Evolutionary conservation across 1,140 invertebrate species (phyloP).

Genomic region (Rhopalosiphum padi): DNA sequence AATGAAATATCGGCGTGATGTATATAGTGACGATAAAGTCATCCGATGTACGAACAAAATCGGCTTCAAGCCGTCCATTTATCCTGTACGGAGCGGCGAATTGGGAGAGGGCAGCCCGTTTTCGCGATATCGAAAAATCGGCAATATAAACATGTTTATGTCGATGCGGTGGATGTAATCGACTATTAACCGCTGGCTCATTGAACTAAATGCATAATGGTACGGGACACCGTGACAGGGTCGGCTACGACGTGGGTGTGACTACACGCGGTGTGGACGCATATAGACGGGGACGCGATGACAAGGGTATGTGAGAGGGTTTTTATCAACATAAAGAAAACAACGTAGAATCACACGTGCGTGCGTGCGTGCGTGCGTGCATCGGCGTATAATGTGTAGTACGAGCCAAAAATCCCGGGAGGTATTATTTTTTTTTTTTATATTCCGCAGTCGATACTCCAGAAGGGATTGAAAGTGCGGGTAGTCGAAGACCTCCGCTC

Average conservation of each 20-base stretch:
- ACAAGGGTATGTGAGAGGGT: background rate
- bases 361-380: background rate
- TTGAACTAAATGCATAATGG: background rate
- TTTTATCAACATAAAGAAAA: slow-evolving; percentile 17
- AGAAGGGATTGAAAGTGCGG: background rate
- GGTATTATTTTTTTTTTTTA: background rate
- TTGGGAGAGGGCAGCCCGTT: background rate
- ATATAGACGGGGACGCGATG: background rate
- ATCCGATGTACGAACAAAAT: background rate
- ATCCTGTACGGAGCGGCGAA: no score
- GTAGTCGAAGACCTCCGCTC: background rate
- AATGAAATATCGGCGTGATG: background rate
- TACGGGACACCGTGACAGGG: no score
- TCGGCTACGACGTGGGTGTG: background rate
- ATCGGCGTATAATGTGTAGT: background rate
- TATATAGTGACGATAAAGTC: no score
- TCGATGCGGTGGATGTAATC: background rate
- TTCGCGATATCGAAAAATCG: background rate
- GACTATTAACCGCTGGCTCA: background rate
- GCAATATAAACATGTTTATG: background rate
- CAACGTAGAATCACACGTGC: background rate
- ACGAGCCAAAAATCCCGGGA: background rate
- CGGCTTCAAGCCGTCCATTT: no score
- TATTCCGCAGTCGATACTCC: background rate
- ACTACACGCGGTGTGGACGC: background rate